Evolutionary conservation across 2,797 vertebrate species (phyloP).

Genomic region (Rhabdophis nuchalis): DNA sequence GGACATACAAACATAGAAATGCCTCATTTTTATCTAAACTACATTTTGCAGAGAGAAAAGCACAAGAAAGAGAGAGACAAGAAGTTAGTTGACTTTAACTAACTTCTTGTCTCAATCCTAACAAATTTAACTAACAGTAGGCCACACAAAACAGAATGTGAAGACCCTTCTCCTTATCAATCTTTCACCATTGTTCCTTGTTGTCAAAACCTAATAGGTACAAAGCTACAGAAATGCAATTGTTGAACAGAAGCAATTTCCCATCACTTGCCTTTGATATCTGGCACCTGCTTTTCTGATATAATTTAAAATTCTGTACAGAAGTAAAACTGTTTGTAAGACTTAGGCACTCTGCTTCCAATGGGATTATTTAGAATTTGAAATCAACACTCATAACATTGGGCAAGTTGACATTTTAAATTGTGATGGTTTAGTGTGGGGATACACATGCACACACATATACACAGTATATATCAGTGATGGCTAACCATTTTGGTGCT

Average conservation of each 20-base stretch:
- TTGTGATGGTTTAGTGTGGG: background rate
- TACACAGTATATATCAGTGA: too few relatives aligned
- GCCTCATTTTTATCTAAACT: background rate
- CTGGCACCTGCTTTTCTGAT: background rate
- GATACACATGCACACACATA: too few relatives aligned
- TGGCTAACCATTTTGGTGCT: too few relatives aligned
- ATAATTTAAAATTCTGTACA: background rate
- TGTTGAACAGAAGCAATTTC: background rate
- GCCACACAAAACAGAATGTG: background rate
- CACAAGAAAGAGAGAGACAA: background rate
- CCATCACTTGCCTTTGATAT: background rate
- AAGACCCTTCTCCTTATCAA: background rate
- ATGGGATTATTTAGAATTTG: background rate
- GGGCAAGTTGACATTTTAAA: background rate
- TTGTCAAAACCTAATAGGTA: background rate
- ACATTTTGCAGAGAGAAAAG: background rate
- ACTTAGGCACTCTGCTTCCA: background rate
- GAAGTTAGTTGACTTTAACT: background rate
- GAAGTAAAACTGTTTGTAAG: background rate
- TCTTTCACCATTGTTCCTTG: background rate
- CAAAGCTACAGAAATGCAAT: background rate
- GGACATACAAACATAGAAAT: background rate
- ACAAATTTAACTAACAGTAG: background rate
- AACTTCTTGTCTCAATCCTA: background rate
- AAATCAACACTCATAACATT: background rate